A percentile compares a stretch with the other conserved stretches of the same genome.
Conservation (phyloP, 2,888 invertebrate genomes). For the Anagyrus pseudococci region DNA sequence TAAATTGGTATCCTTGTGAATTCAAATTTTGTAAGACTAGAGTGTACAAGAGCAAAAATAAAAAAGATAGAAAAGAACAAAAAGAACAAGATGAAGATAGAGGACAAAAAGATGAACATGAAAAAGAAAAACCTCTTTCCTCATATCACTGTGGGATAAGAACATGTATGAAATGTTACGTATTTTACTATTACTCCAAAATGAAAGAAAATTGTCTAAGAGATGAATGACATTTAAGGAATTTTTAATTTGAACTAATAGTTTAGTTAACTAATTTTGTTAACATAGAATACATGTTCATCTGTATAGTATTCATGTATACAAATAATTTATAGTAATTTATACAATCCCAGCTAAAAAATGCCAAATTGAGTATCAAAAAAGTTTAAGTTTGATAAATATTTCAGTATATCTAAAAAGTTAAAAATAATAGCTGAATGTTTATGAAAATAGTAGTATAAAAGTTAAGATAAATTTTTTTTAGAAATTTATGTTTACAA, state of each 20-base stretch:
- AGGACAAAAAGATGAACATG: background rate
- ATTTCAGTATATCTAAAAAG: no score
- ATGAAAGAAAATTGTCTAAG: conserved; percentile 84
- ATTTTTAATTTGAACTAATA: background rate
- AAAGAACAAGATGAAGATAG: background rate
- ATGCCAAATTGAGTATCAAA: no score
- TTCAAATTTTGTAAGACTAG: conserved; percentile 92
- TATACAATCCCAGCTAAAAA: no score
- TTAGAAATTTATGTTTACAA: no score
- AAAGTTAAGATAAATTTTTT: no score
- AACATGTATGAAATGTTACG: conserved; percentile 89
- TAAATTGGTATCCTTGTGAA: conserved; percentile 96
- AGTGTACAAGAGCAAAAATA: conserved; percentile 69
- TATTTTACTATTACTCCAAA: conserved; percentile 84
- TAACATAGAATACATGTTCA: background rate
- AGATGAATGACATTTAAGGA: conserved; percentile 71
- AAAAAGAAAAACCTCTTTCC: conserved; percentile 1
- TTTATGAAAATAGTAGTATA: no score
- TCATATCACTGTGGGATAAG: conserved; percentile 93
- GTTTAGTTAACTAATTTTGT: background rate
- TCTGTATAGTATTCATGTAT: no score
- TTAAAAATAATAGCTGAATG: no score
- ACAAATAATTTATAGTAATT: no score
- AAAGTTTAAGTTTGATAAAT: no score
- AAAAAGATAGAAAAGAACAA: conserved; percentile 45